Evolutionary conservation across 1,140 invertebrate genomes (phyloP), one percentile per base, ranked within the genome.

Genomic region (Pinna nobilis): DNA sequence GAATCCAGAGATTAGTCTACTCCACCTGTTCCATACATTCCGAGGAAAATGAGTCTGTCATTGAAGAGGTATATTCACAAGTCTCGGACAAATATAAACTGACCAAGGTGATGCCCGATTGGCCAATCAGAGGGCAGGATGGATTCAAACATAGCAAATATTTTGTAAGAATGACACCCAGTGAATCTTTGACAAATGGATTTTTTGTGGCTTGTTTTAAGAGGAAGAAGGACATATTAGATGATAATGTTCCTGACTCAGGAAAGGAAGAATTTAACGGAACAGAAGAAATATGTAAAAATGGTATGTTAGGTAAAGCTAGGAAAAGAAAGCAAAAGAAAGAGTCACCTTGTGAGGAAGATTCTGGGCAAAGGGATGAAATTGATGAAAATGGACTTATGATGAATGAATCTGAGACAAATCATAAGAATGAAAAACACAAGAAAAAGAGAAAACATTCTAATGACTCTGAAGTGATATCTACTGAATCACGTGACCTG

Each of bases 201-300:
- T 98, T 99, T 88, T 99, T 99, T 90, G 91, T 98, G 23, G 96
- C 96, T 9, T 91, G 97, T 53, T 94, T 99, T 86, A 94, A 83
- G 74, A 80, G 37, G 23, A 47, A 59, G 53, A 20, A 39, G 63
- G n/a, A 32, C 33, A 11, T 20, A 33, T 15, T 9, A n/a, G 47
- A 64, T 32, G 33, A 44, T 25, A 44, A 64, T 41, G 55, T 35
- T 30, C 23, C 28, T 5, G 32, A 71, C 51, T 23, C 13, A 28
- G 53, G 49, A 20, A 25, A 39, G 50, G 41, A 37, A 67, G 2
- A 64, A 49, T 30, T 6, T 1, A 18, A 20, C 3, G 6, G 63
- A 50, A 9, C 33, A 30, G 15, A 28, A 11, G 35, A 49, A 39
- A 41, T 33, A 1, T 23, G 41, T 23, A 25, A 44, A 28, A 5